These are phyloP conservation scores for Apeltes quadracus DNA, from an alignment of 2,113 vertebrate species.

Conservation along the genomic window DNA sequence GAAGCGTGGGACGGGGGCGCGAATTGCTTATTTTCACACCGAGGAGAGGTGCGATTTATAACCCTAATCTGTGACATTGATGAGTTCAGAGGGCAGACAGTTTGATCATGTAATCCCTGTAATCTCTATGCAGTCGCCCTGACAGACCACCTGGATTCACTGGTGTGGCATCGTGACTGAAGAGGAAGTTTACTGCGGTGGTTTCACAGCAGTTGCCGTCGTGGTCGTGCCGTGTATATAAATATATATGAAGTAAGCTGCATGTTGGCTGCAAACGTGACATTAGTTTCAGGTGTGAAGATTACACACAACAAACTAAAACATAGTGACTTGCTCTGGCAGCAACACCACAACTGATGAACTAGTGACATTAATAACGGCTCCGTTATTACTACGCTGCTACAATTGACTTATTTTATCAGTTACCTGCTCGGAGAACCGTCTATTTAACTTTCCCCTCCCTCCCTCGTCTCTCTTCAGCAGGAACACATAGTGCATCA, in stretches of 20 bases:
- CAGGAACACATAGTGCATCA: not conserved
- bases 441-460: not conserved
- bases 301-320: not conserved
- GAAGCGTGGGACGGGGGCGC: conserved; percentile 27
- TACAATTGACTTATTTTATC: not conserved
- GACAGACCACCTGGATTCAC: not conserved
- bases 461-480: not conserved
- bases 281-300: not conserved
- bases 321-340: not conserved
- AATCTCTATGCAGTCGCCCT: not conserved
- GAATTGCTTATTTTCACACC: conserved; percentile 65
- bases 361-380: not conserved
- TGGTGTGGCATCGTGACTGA: not conserved
- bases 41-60: conserved; percentile 77
- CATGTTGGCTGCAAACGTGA: not conserved
- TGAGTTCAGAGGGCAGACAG: not conserved
- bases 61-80: not conserved
- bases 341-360: not conserved
- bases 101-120: not conserved
- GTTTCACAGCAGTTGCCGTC: not conserved
- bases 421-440: not conserved
- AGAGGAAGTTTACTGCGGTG: not conserved
- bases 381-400: not conserved
- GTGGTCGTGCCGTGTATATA: no score
- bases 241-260: not conserved